Base-by-base conservation (phyloP, 64 coral and sea anemone species). In the Hydrozoanthus tunicans region DNA sequence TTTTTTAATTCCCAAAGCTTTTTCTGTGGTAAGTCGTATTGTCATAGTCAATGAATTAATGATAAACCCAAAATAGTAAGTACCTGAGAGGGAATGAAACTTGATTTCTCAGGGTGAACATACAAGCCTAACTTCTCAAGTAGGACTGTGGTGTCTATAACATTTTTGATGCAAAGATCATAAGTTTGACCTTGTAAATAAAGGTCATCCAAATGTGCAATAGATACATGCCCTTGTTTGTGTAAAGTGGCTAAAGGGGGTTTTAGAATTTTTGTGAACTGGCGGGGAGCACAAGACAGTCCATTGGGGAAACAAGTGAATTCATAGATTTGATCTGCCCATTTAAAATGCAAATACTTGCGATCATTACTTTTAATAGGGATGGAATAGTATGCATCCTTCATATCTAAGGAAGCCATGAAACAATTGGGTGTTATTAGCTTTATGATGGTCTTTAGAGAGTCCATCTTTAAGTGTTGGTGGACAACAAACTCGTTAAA, bases 211-310 rank as follows among this genome's bases (percentile, higher is more conserved):
- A 78, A 53, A 53, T 78, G 75, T 56, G 52, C 52, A 3, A 56
- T 12, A 5, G 76, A 78, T 51, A 78, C 56, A 53, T 78, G 76
- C 76, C 76, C 76, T 15, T 27, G 54, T 71, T 26, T 54, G 9
- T 51, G 27, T 53, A 77, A 10, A 27, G 59, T 7, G 4, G 78
- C 58, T 23, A 80, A 24, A 6, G 24, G 6, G 20, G 78, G 56
- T 80, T 80, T 80, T 23, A 32, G 55, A 80, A 26, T 10, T 32
- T 80, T 91, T 81, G 89, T 74, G 57, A 66, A 74, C 81, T 32
- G 51, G 9, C 9, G 81, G 57, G 13, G 53, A 64, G 13, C 14
- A 6, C 7, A 54, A 5, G 53, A 68, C 17, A 70, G 4, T 53
- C 14, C 65, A 86, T 51, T 72, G 7, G 27, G 61, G 14, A 59